A percentile compares a stretch with the other conserved stretches of the same genome.
Conservation (phyloP, 2,113 vertebrate genomes). For the Phylloscopus trochilus region DNA sequence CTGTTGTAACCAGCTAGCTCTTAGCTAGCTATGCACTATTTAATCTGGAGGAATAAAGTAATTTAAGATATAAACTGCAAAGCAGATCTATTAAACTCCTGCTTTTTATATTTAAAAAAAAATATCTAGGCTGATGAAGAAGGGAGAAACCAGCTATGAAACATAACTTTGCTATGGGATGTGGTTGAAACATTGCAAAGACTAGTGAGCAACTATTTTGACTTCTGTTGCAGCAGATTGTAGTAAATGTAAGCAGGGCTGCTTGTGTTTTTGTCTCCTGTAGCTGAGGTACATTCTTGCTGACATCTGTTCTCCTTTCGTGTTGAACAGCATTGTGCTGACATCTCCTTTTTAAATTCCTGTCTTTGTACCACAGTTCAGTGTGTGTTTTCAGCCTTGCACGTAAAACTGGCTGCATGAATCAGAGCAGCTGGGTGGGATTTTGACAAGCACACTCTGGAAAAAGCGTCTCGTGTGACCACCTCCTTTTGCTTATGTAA, state of each 20-base stretch:
- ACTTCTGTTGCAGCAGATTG: not conserved
- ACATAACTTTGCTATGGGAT: not conserved
- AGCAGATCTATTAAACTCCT: not conserved
- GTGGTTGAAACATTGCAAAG: not conserved
- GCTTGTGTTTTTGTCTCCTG: not conserved
- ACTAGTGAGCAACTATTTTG: not conserved
- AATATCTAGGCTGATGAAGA: not conserved
- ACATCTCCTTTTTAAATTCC: not conserved
- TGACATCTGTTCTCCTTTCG: not conserved
- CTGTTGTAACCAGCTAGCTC: too few relatives aligned
- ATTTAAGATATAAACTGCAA: not conserved
- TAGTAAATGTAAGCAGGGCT: not conserved
- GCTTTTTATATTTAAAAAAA: not conserved
- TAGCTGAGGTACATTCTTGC: not conserved
- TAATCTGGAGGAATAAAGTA: not conserved
- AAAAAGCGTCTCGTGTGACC: conserved; percentile 48
- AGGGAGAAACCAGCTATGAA: not conserved
- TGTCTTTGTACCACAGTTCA: not conserved
- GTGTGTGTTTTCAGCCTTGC: not conserved
- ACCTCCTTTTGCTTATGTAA: conserved; percentile 48
- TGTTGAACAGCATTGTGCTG: not conserved
- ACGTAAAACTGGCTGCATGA: conserved; percentile 19
- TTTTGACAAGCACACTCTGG: not conserved
- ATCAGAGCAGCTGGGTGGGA: conserved; percentile 52
- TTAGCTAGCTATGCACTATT: not conserved